A percentile compares a stretch with the other conserved stretches of the same genome.
Conservation (phyloP, 2,888 invertebrate genomes). For the Liposcelis brunnea region DNA sequence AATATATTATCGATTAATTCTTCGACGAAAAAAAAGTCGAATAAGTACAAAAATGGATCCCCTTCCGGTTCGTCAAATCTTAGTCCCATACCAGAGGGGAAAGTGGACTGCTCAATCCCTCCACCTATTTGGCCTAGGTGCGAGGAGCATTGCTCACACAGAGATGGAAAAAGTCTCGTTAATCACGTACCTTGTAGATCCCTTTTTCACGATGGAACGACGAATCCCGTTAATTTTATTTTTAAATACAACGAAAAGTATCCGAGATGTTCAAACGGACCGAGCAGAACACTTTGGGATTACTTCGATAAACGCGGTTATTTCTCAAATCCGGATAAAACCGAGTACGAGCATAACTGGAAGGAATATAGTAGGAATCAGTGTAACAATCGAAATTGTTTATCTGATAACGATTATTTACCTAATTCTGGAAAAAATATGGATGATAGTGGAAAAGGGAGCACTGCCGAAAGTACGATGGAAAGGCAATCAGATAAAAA, state of each 20-base stretch:
- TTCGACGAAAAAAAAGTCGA: neutral
- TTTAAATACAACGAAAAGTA: slow-evolving; percentile 5
- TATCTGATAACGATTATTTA: no score
- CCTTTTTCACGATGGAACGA: slow-evolving; percentile 2
- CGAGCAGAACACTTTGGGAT: no score
- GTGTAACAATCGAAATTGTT: neutral
- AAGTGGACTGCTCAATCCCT: slow-evolving; percentile 27
- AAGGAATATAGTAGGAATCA: neutral
- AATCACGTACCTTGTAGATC: slow-evolving; percentile 1
- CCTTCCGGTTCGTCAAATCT: slow-evolving; percentile 22
- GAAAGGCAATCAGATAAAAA: neutral
- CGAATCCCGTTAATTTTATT: slow-evolving; percentile 2
- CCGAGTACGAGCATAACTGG: slow-evolving; percentile 2
- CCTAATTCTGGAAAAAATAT: no score
- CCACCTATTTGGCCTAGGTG: slow-evolving; percentile 28
- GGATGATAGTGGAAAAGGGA: neutral
- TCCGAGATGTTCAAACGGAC: neutral
- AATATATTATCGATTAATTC: slow-evolving; percentile 22
- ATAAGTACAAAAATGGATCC: slow-evolving; percentile 8
- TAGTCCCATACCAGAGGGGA: slow-evolving; percentile 31
- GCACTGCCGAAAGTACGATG: slow-evolving; percentile 2
- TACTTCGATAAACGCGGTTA: no score
- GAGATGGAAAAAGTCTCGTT: slow-evolving; percentile 4
- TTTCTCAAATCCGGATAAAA: no score
- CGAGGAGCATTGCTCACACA: slow-evolving; percentile 9